Evolutionary conservation across 2,888 invertebrate species (phyloP).

Genomic region (Coremacera marginata): DNA sequence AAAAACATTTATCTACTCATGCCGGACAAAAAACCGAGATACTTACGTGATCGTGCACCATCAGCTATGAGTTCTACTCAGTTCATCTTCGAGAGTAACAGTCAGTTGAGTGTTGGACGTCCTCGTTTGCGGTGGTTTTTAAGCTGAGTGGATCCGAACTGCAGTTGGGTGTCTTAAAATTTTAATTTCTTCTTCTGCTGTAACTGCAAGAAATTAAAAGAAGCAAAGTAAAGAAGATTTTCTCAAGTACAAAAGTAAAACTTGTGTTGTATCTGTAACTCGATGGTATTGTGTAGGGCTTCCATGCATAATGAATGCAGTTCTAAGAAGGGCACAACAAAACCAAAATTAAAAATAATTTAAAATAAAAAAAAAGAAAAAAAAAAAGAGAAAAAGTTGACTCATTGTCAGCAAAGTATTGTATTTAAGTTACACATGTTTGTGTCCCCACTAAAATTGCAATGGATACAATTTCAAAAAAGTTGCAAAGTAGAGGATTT

Average conservation of each 20-base stretch:
- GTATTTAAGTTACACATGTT: slow-evolving; percentile 14
- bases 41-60: slow-evolving; percentile 24
- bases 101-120: slow-evolving; percentile 66
- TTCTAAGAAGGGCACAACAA: neutral
- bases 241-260: neutral
- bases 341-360: neutral
- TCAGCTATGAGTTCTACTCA: slow-evolving; percentile 55
- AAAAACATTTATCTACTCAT: slow-evolving; percentile 45
- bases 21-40: slow-evolving; percentile 45
- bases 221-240: neutral
- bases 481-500: neutral
- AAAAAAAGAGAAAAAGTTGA: slow-evolving; percentile 12
- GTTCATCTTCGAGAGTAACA: slow-evolving; percentile 46
- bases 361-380: neutral
- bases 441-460: slow-evolving; percentile 27
- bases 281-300: neutral
- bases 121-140: slow-evolving; percentile 61
- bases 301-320: neutral
- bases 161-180: slow-evolving; percentile 13
- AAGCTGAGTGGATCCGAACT: slow-evolving; percentile 13
- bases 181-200: slow-evolving; percentile 10
- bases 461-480: slow-evolving; percentile 1
- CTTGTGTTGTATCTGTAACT: neutral
- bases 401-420: slow-evolving; percentile 29
- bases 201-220: slow-evolving; percentile 19